Conservation (phyloP, 2,113 vertebrate species). For the Oreochromis tanganicae region DNA sequence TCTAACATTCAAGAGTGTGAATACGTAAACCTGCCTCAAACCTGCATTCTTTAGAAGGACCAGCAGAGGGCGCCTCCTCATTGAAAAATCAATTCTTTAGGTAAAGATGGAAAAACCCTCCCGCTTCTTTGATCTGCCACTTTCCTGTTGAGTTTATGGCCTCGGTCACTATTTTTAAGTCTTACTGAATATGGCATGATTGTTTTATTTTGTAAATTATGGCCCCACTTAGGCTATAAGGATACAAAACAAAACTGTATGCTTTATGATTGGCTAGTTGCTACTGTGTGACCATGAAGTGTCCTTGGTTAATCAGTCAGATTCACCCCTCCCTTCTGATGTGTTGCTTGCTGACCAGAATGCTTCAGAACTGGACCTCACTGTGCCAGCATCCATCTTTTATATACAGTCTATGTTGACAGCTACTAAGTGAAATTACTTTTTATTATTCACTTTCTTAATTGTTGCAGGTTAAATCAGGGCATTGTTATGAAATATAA, state of each 20-base stretch:
- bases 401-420: neutral
- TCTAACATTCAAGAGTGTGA: neutral
- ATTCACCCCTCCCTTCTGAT: neutral
- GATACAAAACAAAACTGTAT: neutral
- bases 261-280: neutral
- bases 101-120: neutral
- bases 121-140: neutral
- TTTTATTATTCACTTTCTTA: neutral
- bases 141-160: neutral
- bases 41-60: neutral
- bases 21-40: neutral
- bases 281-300: neutral
- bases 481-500: neutral
- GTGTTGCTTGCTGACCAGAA: neutral
- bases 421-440: neutral
- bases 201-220: neutral
- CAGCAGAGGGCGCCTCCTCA: neutral
- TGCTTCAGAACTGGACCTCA: neutral
- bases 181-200: neutral
- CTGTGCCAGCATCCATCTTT: neutral
- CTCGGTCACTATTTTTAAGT: neutral
- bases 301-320: neutral
- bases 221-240: neutral
- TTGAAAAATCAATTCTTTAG: fast-evolving
- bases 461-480: neutral